A percentile compares a stretch with the other conserved stretches of the same genome.
These are phyloP conservation scores for Calliopsis andreniformis DNA, from an alignment of 1,140 invertebrate genomes.

Conservation along the genomic window DNA sequence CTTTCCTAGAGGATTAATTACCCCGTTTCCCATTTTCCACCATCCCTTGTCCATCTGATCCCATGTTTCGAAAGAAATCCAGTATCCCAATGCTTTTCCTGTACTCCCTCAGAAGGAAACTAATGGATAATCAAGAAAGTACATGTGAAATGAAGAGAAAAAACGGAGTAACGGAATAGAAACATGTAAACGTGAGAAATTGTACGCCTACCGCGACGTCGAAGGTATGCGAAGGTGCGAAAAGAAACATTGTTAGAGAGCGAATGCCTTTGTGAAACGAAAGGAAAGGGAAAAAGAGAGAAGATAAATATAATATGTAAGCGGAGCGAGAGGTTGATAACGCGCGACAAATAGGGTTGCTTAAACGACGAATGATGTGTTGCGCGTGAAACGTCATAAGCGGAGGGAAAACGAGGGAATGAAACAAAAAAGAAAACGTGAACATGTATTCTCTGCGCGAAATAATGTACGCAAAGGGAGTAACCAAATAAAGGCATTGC, in stretches of 20 bases:
- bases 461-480: conserved; percentile 71
- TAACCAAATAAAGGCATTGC: conserved; percentile 76
- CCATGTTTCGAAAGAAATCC: conserved; percentile 54
- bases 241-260: conserved; percentile 61
- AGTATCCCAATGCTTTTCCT: conserved; percentile 63
- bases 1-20: conserved; percentile 74
- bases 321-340: conserved; percentile 7
- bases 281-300: conserved; percentile 37
- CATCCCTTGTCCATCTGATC: conserved; percentile 8
- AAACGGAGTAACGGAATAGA: conserved; percentile 39
- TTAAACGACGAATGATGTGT: conserved; percentile 23
- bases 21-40: conserved; percentile 37
- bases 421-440: conserved; percentile 28
- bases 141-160: conserved; percentile 56
- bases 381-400: conserved; percentile 22
- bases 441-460: conserved; percentile 60
- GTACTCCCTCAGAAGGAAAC: conserved; percentile 53
- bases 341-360: conserved; percentile 11
- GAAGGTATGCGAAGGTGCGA: conserved; percentile 28
- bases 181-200: conserved; percentile 61
- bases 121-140: conserved; percentile 51
- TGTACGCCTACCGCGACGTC: conserved; percentile 58
- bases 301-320: conserved; percentile 38
- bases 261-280: conserved; percentile 64
- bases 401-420: conserved; percentile 19